These are phyloP conservation scores for Ennomos fuscantarius DNA, from an alignment of 2,888 invertebrate genomes.

Conservation along the genomic window DNA sequence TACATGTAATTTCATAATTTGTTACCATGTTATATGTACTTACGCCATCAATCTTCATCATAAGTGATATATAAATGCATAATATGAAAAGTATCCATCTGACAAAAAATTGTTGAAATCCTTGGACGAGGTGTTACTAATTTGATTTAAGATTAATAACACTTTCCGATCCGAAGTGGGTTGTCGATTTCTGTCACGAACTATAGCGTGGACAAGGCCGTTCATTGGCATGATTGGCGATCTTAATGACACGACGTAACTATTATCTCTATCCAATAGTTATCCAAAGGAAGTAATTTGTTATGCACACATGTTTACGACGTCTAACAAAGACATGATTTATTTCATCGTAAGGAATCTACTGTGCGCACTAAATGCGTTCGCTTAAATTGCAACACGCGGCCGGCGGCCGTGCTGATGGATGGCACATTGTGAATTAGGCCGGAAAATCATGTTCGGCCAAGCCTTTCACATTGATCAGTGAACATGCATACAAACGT, in stretches of 20 bases:
- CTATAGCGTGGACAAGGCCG: slow-evolving; percentile 35
- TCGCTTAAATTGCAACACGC: slow-evolving; percentile 63
- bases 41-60: slow-evolving; percentile 9
- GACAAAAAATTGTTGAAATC: slow-evolving; percentile 14
- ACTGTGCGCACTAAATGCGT: slow-evolving; percentile 55
- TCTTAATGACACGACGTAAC: background rate
- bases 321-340: slow-evolving; percentile 24
- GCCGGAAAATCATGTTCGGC: slow-evolving; percentile 69
- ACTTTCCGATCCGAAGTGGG: slow-evolving; percentile 19
- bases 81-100: slow-evolving; percentile 6
- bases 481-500: slow-evolving; percentile 52
- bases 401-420: slow-evolving; percentile 43
- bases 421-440: slow-evolving; percentile 67
- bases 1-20: slow-evolving; percentile 1
- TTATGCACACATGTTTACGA: slow-evolving; percentile 7
- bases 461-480: slow-evolving; percentile 69
- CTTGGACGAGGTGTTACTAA: slow-evolving; percentile 24
- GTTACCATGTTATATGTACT: background rate
- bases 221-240: slow-evolving; percentile 33
- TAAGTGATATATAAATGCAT: background rate
- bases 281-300: slow-evolving; percentile 11
- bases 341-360: slow-evolving; percentile 37
- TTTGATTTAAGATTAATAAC: slow-evolving; percentile 22
- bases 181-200: slow-evolving; percentile 35
- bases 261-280: background rate